Evolutionary conservation across 2,113 vertebrate species (phyloP).

Genomic region (Ifrita kowaldi): DNA sequence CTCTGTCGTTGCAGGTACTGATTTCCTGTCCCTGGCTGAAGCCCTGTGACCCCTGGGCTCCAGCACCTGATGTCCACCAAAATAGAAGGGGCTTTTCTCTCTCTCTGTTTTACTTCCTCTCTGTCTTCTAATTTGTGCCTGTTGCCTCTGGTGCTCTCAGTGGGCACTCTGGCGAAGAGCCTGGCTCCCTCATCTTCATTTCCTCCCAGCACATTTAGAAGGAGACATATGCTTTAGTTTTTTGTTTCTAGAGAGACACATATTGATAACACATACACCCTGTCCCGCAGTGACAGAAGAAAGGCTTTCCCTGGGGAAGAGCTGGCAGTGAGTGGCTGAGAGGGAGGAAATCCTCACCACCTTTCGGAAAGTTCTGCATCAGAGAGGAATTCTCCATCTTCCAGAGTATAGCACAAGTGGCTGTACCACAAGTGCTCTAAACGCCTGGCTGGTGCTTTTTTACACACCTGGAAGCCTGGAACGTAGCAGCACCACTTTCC

Average conservation of each 20-base stretch:
- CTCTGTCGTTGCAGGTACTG: rapidly evolving
- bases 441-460: background rate
- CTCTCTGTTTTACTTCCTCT: background rate
- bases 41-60: rapidly evolving
- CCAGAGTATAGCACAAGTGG: background rate
- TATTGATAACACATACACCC: background rate
- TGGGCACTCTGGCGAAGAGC: background rate
- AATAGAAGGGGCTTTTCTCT: background rate
- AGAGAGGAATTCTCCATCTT: background rate
- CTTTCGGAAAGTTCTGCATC: background rate
- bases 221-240: background rate
- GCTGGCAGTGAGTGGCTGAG: background rate
- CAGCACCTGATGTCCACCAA: background rate
- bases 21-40: background rate
- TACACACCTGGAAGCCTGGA: background rate
- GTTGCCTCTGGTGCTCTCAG: background rate
- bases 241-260: background rate
- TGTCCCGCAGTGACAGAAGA: background rate
- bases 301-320: background rate
- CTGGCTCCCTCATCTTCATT: background rate
- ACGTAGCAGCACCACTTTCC: background rate
- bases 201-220: background rate
- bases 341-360: background rate
- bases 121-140: background rate
- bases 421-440: background rate